These are phyloP conservation scores for Fratercula arctica DNA, from an alignment of 2,797 vertebrate species.

Conservation along the genomic window DNA sequence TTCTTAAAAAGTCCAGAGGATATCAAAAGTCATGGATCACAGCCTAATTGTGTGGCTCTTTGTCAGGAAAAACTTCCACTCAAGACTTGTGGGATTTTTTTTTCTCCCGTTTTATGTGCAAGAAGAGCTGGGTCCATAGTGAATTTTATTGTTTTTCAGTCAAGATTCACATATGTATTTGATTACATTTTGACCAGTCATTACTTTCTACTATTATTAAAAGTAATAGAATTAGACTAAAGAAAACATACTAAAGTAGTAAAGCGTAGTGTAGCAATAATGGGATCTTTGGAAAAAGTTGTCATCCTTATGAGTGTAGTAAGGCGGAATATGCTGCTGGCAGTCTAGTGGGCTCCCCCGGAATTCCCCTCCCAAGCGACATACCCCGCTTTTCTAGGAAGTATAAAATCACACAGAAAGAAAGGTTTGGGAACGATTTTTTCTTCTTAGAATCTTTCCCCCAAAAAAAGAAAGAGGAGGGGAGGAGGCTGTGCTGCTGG, in stretches of 20 bases:
- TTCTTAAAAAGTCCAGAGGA: conserved; percentile 14
- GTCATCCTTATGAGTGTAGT: not conserved
- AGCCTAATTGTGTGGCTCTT: conserved; percentile 51
- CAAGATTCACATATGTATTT: conserved; percentile 50
- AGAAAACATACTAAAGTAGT: not conserved
- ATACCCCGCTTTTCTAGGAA: not conserved
- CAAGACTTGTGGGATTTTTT: not conserved
- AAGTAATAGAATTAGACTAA: conserved; percentile 33
- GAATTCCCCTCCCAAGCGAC: not conserved
- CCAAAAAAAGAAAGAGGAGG: not conserved
- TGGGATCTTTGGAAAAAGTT: not conserved
- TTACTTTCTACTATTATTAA: conserved; percentile 23
- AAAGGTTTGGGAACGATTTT: not conserved
- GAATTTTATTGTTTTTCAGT: conserved; percentile 10
- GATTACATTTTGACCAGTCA: conserved; percentile 49
- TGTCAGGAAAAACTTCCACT: conserved; percentile 41
- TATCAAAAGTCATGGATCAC: conserved; percentile 33
- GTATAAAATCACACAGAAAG: not conserved
- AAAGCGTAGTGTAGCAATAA: not conserved
- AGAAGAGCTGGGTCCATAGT: not conserved
- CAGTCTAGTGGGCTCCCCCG: not conserved
- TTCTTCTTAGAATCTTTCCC: not conserved
- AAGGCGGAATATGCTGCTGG: not conserved
- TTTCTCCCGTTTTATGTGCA: not conserved
- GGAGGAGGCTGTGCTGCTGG: not conserved